Percentiles rank a stretch among this genome's conserved stretches.
phyloP scores from a whole-genome alignment of 2,888 invertebrate species.

The Exephanes ischioxanthus region DNA sequence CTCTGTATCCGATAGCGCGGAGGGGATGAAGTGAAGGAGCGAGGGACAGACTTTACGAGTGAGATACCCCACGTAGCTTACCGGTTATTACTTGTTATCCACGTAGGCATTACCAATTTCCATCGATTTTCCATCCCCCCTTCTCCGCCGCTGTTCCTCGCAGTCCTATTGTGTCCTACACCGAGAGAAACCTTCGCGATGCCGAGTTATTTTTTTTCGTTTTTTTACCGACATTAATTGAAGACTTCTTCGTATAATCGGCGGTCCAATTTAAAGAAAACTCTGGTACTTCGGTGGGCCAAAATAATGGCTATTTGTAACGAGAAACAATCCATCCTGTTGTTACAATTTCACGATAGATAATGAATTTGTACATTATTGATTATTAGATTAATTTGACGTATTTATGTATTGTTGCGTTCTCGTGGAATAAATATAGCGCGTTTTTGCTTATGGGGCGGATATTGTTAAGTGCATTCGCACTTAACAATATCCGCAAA shows the following conservation, averaged over 20 bases:
- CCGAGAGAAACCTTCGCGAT: not conserved
- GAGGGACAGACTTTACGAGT: slow-evolving; percentile 52
- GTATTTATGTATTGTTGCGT: too few relatives aligned
- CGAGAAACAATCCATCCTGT: not conserved
- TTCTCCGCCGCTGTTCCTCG: too few relatives aligned
- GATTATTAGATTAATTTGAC: too few relatives aligned
- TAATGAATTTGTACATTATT: too few relatives aligned
- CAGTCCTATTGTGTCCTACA: not conserved
- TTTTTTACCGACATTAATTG: too few relatives aligned
- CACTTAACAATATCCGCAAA: too few relatives aligned
- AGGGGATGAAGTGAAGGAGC: not conserved
- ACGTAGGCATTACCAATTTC: slow-evolving; percentile 54
- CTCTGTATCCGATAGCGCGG: slow-evolving; percentile 67
- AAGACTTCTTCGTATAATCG: too few relatives aligned
- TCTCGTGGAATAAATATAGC: too few relatives aligned
- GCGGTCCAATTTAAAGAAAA: not conserved
- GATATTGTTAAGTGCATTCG: too few relatives aligned
- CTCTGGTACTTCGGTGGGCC: not conserved
- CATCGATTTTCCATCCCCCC: slow-evolving; percentile 29
- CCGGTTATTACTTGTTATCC: slow-evolving; percentile 58
- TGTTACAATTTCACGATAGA: too few relatives aligned
- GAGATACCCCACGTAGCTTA: slow-evolving; percentile 46
- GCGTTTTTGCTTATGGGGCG: too few relatives aligned
- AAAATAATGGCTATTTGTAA: not conserved
- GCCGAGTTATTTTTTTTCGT: not conserved